These are phyloP conservation scores for Merops nubicus DNA, from an alignment of 2,113 vertebrate species.

Conservation along the genomic window DNA sequence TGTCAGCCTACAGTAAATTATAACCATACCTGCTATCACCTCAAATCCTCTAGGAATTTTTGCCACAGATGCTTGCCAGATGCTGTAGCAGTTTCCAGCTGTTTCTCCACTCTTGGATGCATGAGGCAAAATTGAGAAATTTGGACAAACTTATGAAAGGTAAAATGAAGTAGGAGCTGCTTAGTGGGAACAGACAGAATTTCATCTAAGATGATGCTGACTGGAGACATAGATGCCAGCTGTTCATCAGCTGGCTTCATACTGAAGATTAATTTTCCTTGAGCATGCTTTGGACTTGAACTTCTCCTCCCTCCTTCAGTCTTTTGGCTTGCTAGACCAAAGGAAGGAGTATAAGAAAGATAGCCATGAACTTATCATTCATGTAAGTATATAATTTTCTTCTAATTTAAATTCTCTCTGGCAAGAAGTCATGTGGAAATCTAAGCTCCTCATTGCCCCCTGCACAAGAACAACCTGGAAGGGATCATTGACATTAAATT, in stretches of 20 bases:
- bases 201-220: background rate
- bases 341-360: background rate
- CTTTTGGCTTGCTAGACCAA: background rate
- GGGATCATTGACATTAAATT: background rate
- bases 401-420: background rate
- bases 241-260: background rate
- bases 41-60: constrained; percentile 20
- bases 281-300: background rate
- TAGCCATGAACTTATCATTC: background rate
- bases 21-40: background rate
- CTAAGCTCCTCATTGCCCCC: background rate
- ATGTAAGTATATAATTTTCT: background rate
- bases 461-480: background rate
- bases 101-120: background rate
- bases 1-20: background rate
- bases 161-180: background rate
- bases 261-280: background rate
- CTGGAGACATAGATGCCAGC: background rate
- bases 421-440: background rate
- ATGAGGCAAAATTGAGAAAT: background rate
- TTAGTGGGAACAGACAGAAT: background rate
- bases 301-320: background rate
- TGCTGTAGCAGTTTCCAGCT: constrained; percentile 2
- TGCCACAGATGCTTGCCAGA: constrained; percentile 28
- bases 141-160: background rate